Base-by-base conservation (phyloP, 1,140 invertebrate species). In the Notospermus geniculatus region DNA sequence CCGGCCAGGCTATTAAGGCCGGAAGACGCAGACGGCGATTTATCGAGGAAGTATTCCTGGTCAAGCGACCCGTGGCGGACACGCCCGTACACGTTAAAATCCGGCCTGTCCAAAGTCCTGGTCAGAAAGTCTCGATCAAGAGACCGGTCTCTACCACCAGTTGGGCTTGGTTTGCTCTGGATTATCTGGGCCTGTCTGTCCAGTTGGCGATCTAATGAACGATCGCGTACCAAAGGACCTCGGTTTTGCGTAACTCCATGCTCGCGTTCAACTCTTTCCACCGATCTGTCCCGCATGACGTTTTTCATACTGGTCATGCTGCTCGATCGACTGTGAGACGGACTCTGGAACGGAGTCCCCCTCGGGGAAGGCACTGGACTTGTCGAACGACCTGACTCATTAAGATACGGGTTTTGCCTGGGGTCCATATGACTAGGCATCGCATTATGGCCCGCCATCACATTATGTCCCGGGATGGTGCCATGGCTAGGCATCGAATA, bases 71-170 rank as follows among this genome's bases (percentile, higher is more conserved):
- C 32, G 15, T 36, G 32, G 32, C 32, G 32, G 15, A 36, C 32
- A 7, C 32, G 32, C 15, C 32, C 32, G 15, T 36, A 36, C 32
- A 36, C 15, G 15, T 36, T 36, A 15, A 36, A 36, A 36, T 36
- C 32, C 4, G 32, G 32, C 46, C 78, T 67, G 63, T 80, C 78
- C 54, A 80, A 65, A 23, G 78, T 79, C 32, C 75, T 60, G 27
- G 78, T 77, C 75, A 78, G 76, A 63, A 76, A 80, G 52, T 77
- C 75, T 52, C 76, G 65, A 60, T 79, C 75, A n/a, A 76, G 56
- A 22, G 76, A 77, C 46, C 71, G 65, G 54, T 80, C 76, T 60
- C 77, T 64, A 45, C 56, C 54, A 64, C 59, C 54, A 67, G 56
- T 43, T 72, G 72, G 43, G 75, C 66, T 63, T 71, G 68, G 29